Conservation (phyloP, 2,113 vertebrate species). For the Pelecanoides urinatrix region DNA sequence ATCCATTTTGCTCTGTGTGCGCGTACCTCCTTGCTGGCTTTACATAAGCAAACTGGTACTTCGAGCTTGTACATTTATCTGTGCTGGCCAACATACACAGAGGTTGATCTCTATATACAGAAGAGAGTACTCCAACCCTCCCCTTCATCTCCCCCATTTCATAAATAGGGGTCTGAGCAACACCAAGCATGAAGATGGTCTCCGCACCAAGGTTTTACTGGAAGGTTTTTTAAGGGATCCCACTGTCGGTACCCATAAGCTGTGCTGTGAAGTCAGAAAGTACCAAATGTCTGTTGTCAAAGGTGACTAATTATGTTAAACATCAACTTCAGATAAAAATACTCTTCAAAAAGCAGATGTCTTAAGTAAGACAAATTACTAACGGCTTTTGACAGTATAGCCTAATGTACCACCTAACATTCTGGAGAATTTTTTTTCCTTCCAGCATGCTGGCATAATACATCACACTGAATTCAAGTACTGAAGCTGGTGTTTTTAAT, state of each 20-base stretch:
- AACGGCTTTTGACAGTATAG: background rate
- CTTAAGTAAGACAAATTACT: background rate
- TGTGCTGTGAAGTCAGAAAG: background rate
- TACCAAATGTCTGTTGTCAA: background rate
- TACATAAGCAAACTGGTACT: background rate
- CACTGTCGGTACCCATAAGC: background rate
- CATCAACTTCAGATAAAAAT: background rate
- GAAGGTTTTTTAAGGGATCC: background rate
- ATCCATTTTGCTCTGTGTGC: background rate
- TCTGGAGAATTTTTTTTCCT: background rate
- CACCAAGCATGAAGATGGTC: background rate
- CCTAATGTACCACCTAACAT: background rate
- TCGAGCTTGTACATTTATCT: background rate
- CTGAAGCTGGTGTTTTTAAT: background rate
- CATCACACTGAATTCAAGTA: background rate
- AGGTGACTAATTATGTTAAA: background rate
- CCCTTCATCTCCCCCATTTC: background rate
- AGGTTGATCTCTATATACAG: background rate
- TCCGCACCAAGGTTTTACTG: background rate
- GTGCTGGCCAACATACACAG: background rate
- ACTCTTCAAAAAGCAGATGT: background rate
- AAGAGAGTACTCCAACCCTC: background rate
- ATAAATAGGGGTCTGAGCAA: background rate
- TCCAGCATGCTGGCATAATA: background rate
- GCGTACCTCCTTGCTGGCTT: background rate